A percentile compares a stretch with the other conserved stretches of the same genome.
phyloP scores from a whole-genome alignment of 2,888 invertebrate genomes.

The Hypomecis punctinalis region DNA sequence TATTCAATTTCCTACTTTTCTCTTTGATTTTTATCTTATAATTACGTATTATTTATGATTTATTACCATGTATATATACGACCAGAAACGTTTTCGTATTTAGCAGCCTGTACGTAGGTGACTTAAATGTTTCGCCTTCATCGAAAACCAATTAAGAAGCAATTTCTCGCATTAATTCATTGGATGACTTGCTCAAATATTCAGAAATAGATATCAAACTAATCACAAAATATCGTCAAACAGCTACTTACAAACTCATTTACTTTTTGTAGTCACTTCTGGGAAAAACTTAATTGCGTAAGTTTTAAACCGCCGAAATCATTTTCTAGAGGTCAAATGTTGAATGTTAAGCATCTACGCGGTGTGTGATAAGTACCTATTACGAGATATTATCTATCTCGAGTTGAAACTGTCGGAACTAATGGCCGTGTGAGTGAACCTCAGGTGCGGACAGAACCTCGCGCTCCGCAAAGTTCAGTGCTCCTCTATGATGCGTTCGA shows the following conservation, averaged over 20 bases:
- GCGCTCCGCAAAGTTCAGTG: constrained; percentile 80
- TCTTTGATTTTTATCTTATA: too few species aligned
- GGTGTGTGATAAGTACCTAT: constrained; percentile 59
- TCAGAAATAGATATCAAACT: constrained; percentile 24
- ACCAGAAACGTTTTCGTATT: constrained; percentile 7
- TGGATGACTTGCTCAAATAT: constrained; percentile 60
- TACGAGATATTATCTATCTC: constrained; percentile 67
- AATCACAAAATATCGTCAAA: constrained; percentile 21
- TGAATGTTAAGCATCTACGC: constrained; percentile 37
- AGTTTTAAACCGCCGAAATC: constrained; percentile 39
- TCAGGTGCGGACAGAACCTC: constrained; percentile 76
- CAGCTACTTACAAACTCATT: constrained; percentile 31
- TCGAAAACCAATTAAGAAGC: constrained; percentile 59
- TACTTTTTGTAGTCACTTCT: constrained; percentile 33
- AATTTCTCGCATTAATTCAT: constrained; percentile 61
- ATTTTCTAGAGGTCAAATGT: constrained; percentile 29
- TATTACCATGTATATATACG: background rate
- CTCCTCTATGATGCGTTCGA: constrained; percentile 59
- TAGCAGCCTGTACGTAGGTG: background rate
- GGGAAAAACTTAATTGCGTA: constrained; percentile 21
- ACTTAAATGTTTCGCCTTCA: constrained; percentile 49
- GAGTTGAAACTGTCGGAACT: constrained; percentile 73
- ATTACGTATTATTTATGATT: too few species aligned
- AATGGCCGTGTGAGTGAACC: constrained; percentile 77
- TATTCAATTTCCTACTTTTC: too few species aligned